Evolutionary conservation across 2,888 invertebrate species (phyloP).

Genomic region (Dioctria rufipes): DNA sequence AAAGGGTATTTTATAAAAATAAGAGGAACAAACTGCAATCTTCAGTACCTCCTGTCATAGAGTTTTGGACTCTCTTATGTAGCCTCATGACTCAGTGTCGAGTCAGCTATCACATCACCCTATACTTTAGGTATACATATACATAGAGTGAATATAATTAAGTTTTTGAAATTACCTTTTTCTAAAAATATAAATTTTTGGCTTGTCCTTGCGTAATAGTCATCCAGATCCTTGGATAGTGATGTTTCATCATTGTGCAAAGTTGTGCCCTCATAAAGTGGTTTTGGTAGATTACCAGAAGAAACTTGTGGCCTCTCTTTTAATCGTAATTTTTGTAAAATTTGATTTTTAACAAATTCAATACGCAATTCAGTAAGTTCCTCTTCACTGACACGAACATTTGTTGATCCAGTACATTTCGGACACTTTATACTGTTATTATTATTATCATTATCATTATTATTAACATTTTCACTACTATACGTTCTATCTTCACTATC

Average conservation of each 20-base stretch:
- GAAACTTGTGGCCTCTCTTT: conserved; percentile 78
- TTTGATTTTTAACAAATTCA: conserved; percentile 88
- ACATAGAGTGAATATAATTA: too few species aligned
- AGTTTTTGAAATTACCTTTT: conserved; percentile 75
- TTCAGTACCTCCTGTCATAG: too few species aligned
- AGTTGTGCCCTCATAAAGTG: conserved; percentile 82
- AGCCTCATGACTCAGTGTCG: too few species aligned
- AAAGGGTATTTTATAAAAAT: too few species aligned
- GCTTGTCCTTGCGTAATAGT: conserved; percentile 87
- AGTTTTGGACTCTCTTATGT: too few species aligned
- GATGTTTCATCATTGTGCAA: conserved; percentile 67
- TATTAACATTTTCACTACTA: conserved; percentile 3
- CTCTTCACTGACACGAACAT: conserved; percentile 71
- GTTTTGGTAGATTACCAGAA: conserved; percentile 79
- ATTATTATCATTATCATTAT: conserved; percentile 12
- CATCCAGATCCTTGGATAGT: conserved; percentile 75
- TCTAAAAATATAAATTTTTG: conserved; percentile 87
- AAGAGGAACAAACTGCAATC: too few species aligned
- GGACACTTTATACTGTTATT: conserved; percentile 63
- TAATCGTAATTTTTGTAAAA: conserved; percentile 83
- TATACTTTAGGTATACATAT: too few species aligned
- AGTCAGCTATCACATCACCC: too few species aligned
- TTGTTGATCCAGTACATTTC: conserved; percentile 63
- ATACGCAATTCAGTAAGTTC: conserved; percentile 81
- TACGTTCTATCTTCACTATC: neutral